Conservation (phyloP, 1,140 invertebrate species). For the Hylaeus anthracinus region DNA sequence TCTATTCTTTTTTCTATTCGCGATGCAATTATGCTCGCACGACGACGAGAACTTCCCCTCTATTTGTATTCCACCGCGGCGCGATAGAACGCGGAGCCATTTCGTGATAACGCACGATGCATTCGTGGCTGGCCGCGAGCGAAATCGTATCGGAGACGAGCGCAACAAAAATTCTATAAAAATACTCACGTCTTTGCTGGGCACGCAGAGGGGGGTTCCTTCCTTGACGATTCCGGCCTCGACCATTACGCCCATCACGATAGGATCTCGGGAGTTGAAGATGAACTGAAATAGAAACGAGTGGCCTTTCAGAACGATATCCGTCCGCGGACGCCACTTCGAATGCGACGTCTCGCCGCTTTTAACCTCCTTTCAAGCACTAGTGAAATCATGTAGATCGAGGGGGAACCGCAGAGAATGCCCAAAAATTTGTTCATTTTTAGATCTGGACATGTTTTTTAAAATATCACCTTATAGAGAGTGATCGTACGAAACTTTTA, state of each 20-base stretch:
- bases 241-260: constrained; percentile 97
- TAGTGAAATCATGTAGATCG: too few species aligned
- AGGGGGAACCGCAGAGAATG: too few species aligned
- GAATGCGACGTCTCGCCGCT: neutral
- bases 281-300: constrained; percentile 88
- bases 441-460: too few species aligned
- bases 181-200: constrained; percentile 92
- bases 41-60: neutral
- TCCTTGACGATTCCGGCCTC: constrained; percentile 97
- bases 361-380: neutral
- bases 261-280: constrained; percentile 99
- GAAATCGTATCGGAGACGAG: constrained; percentile 24
- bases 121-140: neutral
- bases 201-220: constrained; percentile 98
- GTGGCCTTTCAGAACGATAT: neutral
- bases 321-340: neutral
- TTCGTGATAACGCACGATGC: neutral
- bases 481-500: too few species aligned
- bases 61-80: constrained; percentile 1
- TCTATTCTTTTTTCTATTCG: constrained; percentile 15
- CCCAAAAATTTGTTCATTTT: too few species aligned
- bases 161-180: constrained; percentile 43
- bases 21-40: neutral
- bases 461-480: too few species aligned
- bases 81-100: neutral